Evolutionary conservation across 2,888 invertebrate species (phyloP).

Genomic region (Pachliopta kotzebuea): DNA sequence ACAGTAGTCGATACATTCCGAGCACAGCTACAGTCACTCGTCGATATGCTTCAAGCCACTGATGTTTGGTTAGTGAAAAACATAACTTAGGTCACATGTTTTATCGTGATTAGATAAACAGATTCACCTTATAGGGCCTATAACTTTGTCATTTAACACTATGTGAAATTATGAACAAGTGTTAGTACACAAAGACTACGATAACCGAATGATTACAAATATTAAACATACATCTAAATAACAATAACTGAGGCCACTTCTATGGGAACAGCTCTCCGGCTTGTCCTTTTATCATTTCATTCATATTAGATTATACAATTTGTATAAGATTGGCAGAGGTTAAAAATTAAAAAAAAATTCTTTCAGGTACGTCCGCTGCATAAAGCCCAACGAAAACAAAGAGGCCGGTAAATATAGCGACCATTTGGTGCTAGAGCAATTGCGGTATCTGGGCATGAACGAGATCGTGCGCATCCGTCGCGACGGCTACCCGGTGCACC

Average conservation of each 20-base stretch:
- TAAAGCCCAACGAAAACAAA: conserved; percentile 94
- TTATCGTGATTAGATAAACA: no score
- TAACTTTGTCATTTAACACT: no score
- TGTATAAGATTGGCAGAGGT: background rate
- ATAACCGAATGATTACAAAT: no score
- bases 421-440: conserved; percentile 90
- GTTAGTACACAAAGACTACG: no score
- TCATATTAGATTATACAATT: no score
- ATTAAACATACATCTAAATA: no score
- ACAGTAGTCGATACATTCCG: conserved; percentile 95
- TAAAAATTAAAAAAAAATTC: background rate
- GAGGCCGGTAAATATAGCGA: conserved; percentile 89
- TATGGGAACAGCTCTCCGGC: no score
- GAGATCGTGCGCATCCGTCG: conserved; percentile 95
- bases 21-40: conserved; percentile 91
- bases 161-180: no score
- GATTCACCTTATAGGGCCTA: no score
- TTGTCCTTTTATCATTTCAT: no score
- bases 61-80: conserved; percentile 87
- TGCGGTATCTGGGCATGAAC: conserved; percentile 94
- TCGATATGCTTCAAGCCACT: conserved; percentile 93
- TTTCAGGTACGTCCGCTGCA: conserved; percentile 92
- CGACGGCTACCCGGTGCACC: conserved; percentile 94
- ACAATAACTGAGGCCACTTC: no score
- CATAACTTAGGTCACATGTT: background rate